Conservation (phyloP, 1,140 invertebrate species). For the Drosophila gunungcola region DNA sequence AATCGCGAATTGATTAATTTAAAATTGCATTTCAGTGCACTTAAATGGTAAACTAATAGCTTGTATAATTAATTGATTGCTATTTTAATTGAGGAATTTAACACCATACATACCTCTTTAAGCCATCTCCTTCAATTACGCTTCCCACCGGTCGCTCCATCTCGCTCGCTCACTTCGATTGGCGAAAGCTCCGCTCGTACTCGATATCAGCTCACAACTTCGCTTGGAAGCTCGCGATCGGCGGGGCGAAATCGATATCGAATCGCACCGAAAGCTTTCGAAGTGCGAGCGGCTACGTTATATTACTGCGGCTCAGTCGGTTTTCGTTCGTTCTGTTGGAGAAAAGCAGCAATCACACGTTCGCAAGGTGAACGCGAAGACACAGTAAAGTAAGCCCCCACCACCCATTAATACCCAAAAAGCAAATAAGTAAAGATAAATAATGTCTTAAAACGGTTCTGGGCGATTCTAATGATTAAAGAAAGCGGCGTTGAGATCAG, state of each 20-base stretch:
- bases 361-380: slow-evolving; percentile 73
- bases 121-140: neutral
- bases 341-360: slow-evolving; percentile 68
- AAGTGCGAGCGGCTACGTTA: slow-evolving; percentile 64
- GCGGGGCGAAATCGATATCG: slow-evolving; percentile 46
- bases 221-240: slow-evolving; percentile 40
- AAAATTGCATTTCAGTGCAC: slow-evolving; percentile 36
- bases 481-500: slow-evolving; percentile 2
- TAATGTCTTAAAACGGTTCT: slow-evolving; percentile 4
- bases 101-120: slow-evolving; percentile 16
- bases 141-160: neutral
- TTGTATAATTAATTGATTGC: slow-evolving; percentile 49
- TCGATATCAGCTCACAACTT: slow-evolving; percentile 60
- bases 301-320: slow-evolving; percentile 64
- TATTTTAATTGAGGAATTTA: slow-evolving; percentile 40
- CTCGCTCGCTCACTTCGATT: slow-evolving; percentile 10
- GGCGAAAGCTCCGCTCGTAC: slow-evolving; percentile 32
- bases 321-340: slow-evolving; percentile 75
- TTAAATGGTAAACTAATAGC: slow-evolving; percentile 45
- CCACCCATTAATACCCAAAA: slow-evolving; percentile 2
- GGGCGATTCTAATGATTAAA: neutral
- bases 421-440: slow-evolving; percentile 25
- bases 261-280: slow-evolving; percentile 51
- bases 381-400: slow-evolving; percentile 67
- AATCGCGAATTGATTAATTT: slow-evolving; percentile 47